These are phyloP conservation scores for Trissolcus basalis DNA, from an alignment of 1,140 invertebrate species.

Conservation along the genomic window DNA sequence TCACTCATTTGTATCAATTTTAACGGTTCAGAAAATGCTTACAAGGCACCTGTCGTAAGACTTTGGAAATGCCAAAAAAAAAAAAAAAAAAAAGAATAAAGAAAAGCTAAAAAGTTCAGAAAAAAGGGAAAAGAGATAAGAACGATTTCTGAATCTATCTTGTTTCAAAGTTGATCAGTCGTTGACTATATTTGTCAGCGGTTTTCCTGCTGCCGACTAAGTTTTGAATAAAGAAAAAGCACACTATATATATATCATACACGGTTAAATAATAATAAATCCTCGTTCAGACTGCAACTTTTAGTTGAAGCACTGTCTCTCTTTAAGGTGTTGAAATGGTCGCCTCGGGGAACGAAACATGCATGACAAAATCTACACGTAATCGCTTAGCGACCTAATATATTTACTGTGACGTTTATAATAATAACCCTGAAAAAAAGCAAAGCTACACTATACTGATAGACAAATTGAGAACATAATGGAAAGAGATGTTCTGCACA, in stretches of 20 bases:
- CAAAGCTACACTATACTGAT: conserved; percentile 60
- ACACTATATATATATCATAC: conserved; percentile 37
- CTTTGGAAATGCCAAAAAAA: too few relatives aligned
- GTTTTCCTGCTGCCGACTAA: not conserved
- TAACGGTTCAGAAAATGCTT: too few relatives aligned
- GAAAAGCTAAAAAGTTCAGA: too few relatives aligned
- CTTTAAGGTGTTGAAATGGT: conserved; percentile 66
- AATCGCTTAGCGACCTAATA: conserved; percentile 70
- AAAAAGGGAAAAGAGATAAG: too few relatives aligned
- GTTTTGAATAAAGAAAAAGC: conserved; percentile 24
- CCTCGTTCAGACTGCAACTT: conserved; percentile 46
- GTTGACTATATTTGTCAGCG: too few relatives aligned
- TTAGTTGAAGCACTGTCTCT: conserved; percentile 65
- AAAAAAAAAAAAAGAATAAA: too few relatives aligned
- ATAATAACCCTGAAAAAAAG: conserved; percentile 58
- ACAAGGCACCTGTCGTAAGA: too few relatives aligned
- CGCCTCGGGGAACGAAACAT: conserved; percentile 53
- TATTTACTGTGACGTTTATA: conserved; percentile 74
- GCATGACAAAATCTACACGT: conserved; percentile 53
- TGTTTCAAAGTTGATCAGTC: too few relatives aligned
- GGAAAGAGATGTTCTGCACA: conserved; percentile 73
- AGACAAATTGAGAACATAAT: conserved; percentile 57
- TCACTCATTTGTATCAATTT: too few relatives aligned
- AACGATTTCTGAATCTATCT: too few relatives aligned
- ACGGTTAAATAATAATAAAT: conserved; percentile 33